Evolutionary conservation across 2,888 invertebrate species (phyloP), one percentile per base, ranked within the genome.

Genomic region (Adela reaumurella): DNA sequence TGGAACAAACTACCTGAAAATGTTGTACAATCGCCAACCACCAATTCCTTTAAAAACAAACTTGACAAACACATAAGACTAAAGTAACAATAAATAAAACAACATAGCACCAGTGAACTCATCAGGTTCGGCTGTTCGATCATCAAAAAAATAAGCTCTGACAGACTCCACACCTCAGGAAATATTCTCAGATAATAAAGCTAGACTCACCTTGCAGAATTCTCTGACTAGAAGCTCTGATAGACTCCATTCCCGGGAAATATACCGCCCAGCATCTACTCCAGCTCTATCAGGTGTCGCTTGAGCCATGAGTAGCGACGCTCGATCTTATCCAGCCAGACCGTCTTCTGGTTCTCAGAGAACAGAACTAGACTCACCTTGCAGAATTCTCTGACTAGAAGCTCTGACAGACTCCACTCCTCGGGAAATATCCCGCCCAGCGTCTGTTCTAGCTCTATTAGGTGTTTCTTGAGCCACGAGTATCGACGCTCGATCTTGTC

Each of bases 231-330:
- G 91, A 51, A 92, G 81, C 68, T 98, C 95, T 19, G 95, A 95
- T 45, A 98, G 89, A 64, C 94, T 88, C 99, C 99, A 99, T 55
- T 89, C 85, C 4, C 83, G 76, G 99, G 98, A 71, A 99, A 97
- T 61, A 97, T 85, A 18, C 83, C 74, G 0, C 90, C 92, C 56
- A 92, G 74, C 57, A 92, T 87, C 53, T 95, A 92, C 68, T 99
- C 99, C 72, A 98, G 97, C 57, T 95, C 91, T 4, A 98, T 84
- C 52, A 99, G 77, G 65, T 95, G 94, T 14, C 91, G 83, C 67
- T 99, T 97, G 45, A 99, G 88, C 99, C 99, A 99, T 3, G 93
- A 90, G 73, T 92, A 94, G 46, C 24, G 24, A 24, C 24, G 24
- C 24, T 24, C 5, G 24, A 24, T 24, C 24, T 4, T 6, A 8